phyloP scores from a whole-genome alignment of 1,140 invertebrate genomes.

The Orussus abietinus region DNA sequence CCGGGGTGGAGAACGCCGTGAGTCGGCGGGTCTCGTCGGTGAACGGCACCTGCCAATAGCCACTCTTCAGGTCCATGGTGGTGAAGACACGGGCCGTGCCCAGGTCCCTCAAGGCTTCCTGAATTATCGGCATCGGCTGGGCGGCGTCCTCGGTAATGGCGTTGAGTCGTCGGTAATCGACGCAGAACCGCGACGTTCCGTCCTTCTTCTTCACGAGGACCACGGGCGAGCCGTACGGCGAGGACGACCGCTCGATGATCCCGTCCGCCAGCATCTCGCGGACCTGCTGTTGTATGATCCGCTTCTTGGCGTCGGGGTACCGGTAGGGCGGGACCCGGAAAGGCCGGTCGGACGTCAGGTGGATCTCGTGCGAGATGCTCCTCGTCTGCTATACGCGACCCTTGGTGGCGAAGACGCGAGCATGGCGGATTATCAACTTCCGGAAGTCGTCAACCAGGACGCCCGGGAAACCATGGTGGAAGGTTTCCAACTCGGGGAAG shows the following conservation, averaged over 20 bases:
- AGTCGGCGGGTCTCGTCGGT: constrained; percentile 29
- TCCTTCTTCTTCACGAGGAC: constrained; percentile 51
- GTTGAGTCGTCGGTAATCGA: constrained; percentile 50
- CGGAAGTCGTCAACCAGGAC: background rate
- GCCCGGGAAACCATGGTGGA: constrained; percentile 6
- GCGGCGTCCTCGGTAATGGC: constrained; percentile 26
- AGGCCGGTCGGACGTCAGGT: constrained; percentile 6
- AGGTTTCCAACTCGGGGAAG: no score
- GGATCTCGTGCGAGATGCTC: constrained; percentile 11
- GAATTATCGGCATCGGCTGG: constrained; percentile 25
- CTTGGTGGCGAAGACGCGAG: background rate
- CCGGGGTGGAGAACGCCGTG: constrained; percentile 42
- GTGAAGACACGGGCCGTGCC: constrained; percentile 25
- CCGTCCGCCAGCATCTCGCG: constrained; percentile 21
- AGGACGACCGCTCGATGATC: constrained; percentile 28
- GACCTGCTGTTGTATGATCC: constrained; percentile 14
- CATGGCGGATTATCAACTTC: background rate
- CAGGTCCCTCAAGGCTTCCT: constrained; percentile 23
- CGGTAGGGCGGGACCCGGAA: constrained; percentile 5
- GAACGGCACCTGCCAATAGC: constrained; percentile 45
- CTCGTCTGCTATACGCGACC: constrained; percentile 9
- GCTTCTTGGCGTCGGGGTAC: constrained; percentile 14
- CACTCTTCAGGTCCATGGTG: constrained; percentile 28
- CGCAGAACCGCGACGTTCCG: constrained; percentile 44
- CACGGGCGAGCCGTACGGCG: constrained; percentile 42